Percentiles rank a stretch among this genome's conserved stretches.
These are phyloP conservation scores for Resseliella maxima DNA, from an alignment of 2,888 invertebrate genomes.

Conservation along the genomic window DNA sequence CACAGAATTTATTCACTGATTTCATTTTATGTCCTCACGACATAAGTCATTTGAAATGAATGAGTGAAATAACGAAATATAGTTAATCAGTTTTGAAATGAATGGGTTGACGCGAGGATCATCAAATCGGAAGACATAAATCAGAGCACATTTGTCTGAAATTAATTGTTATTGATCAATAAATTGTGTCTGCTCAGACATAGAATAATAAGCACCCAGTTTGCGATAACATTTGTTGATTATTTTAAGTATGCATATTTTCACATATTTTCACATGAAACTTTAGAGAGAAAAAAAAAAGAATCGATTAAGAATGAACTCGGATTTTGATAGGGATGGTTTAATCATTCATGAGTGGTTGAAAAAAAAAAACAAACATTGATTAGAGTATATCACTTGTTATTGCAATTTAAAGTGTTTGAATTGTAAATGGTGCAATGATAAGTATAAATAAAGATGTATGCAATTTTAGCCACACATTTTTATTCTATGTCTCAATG, in stretches of 20 bases:
- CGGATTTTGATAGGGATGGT: background rate
- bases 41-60: background rate
- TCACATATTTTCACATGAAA: background rate
- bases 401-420: background rate
- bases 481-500: background rate
- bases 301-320: background rate
- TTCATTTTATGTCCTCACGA: background rate
- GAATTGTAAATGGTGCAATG: background rate
- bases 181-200: conserved; percentile 55
- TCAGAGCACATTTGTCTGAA: conserved; percentile 57
- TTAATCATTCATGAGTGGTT: background rate
- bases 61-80: background rate
- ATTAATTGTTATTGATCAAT: conserved; percentile 57
- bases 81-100: background rate
- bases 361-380: background rate
- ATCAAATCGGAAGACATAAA: conserved; percentile 57
- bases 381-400: conserved; percentile 24
- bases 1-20: background rate
- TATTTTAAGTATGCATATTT: background rate
- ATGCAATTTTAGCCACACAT: background rate
- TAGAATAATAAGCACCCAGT: conserved; percentile 2
- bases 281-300: background rate
- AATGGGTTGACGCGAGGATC: conserved; percentile 54
- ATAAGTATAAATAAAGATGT: background rate
- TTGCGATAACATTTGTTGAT: background rate